Base-by-base conservation (phyloP, 2,113 vertebrate species). In the Malurus elegans region DNA sequence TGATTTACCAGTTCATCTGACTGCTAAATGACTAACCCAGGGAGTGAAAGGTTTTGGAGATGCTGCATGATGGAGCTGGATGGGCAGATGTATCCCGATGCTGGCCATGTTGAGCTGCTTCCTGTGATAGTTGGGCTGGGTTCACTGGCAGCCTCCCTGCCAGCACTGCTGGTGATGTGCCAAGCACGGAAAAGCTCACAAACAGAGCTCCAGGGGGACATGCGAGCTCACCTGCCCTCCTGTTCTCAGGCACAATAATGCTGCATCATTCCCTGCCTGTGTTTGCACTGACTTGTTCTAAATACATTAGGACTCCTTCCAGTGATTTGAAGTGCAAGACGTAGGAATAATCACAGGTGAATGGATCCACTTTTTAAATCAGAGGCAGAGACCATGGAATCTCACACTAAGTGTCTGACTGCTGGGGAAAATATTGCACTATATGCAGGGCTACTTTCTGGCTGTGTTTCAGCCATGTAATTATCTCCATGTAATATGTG, bases 61-160 rank as follows among this genome's bases (percentile, higher is more conserved):
- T 0, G 3, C 45, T 72, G 29, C 58, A 34, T 32, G 47, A 71
- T 12, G 61, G 53, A 75, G 34, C n/a, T 44, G 54, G 29, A 29
- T 14, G 32, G 48, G 48, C 53, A 94, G 29, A 29, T 6, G 34
- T 28, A n/a, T 64, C 47, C 32, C 0, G 0, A 10, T 12, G 29
- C 16, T 53, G 31, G 45, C 26, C 82, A 42, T 42, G 28, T 14
- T 47, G n/a, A 78, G 62, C 7, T 78, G 17, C 34, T 50, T 67
- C 44, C 45, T 60, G 66, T 51, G 70, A 31, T 4, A 44, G 18
- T 3, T 0, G 0, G 18, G 31, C 29, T 60, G 57, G 44, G 40
- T 18, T 81, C 42, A 10, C 64, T 9, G 4, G 40, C 26, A 79
- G 53, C 38, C 47, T 72, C 50, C 12, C 57, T 74, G 42, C 32